Evolutionary conservation across 2,113 vertebrate species (phyloP), one percentile per base, ranked within the genome.

Genomic region (Ptychochromis oligacanthus): DNA sequence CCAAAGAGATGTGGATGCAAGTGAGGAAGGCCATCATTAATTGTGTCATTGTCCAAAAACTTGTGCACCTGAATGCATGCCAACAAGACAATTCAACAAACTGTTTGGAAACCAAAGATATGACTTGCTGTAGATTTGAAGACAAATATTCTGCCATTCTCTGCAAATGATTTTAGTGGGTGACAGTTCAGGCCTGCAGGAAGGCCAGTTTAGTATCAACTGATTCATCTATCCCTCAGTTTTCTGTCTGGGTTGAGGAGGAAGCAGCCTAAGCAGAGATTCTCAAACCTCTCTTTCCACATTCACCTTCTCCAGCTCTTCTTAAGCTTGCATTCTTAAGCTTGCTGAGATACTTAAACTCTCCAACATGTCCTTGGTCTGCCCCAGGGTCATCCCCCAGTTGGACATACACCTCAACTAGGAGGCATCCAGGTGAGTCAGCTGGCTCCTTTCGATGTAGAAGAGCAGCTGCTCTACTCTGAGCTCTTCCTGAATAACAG

Each of bases 71-170:
- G 40, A n/a, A n/a, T n/a, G n/a, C n/a, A n/a, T n/a, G n/a, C n/a
- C n/a, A n/a, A n/a, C n/a, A n/a, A n/a, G n/a, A n/a, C n/a, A n/a
- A n/a, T n/a, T n/a, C n/a, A n/a, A n/a, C n/a, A n/a, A n/a, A 40
- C 40, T 40, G 3, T 12, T 3, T 8, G 9, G 38, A 8, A 8
- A 10, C 7, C 38, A 38, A 38, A 9, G 38, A 38, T 7, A 38
- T 3, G 10, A 1, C 8, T 38, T 38, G 9, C 7, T 38, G 38
- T 38, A 38, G 38, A 38, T 38, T 9, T 38, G 38, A 38, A 38
- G 8, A 38, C 2, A 38, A 11, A 38, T 38, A 38, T 38, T 38
- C n/a, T 10, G 5, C n/a, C 0, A 12, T 24, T 0, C 24, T 59
- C n/a, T n/a, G n/a, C n/a, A 17, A 17, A 31, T 2, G 26, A 31